These are phyloP conservation scores for Drosophila affinis DNA, from an alignment of 2,888 invertebrate species.

Conservation along the genomic window DNA sequence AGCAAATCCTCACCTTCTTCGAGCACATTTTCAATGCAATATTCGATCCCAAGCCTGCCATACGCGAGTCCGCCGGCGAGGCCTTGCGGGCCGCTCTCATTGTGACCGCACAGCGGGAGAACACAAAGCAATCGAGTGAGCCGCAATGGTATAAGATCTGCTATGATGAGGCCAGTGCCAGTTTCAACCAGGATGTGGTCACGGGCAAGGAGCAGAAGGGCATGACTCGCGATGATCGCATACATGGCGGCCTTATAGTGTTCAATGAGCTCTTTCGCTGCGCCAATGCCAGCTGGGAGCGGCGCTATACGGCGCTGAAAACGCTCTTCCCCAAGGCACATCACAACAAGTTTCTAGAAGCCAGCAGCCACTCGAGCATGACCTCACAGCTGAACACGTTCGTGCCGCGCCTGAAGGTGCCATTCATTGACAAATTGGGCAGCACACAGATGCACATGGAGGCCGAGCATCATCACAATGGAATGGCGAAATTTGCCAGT, in stretches of 20 bases:
- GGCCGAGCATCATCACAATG: constrained; percentile 77
- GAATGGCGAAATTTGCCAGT: constrained; percentile 68
- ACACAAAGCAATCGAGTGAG: constrained; percentile 94
- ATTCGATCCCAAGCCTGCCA: constrained; percentile 94
- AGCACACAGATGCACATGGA: constrained; percentile 76
- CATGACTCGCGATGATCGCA: constrained; percentile 93
- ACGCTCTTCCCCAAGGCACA: constrained; percentile 84
- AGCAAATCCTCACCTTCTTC: constrained; percentile 96
- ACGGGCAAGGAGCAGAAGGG: constrained; percentile 88
- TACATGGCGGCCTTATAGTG: constrained; percentile 96
- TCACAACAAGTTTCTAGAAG: constrained; percentile 70
- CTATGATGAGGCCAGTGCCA: constrained; percentile 93
- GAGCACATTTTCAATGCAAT: constrained; percentile 96
- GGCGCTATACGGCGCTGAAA: constrained; percentile 90
- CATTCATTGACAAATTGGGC: constrained; percentile 83
- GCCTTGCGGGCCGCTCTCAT: constrained; percentile 97
- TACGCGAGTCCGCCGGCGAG: constrained; percentile 96
- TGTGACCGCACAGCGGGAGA: constrained; percentile 97
- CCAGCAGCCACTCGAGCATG: constrained; percentile 52
- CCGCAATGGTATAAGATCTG: constrained; percentile 97
- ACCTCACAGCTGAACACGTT: constrained; percentile 76
- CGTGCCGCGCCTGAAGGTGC: constrained; percentile 84
- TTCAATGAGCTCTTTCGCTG: constrained; percentile 96
- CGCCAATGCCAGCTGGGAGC: constrained; percentile 94
- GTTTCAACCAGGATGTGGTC: constrained; percentile 87